Evolutionary conservation across 2,797 vertebrate species (phyloP), one percentile per base, ranked within the genome.

Genomic region (Chrysocyon brachyurus): DNA sequence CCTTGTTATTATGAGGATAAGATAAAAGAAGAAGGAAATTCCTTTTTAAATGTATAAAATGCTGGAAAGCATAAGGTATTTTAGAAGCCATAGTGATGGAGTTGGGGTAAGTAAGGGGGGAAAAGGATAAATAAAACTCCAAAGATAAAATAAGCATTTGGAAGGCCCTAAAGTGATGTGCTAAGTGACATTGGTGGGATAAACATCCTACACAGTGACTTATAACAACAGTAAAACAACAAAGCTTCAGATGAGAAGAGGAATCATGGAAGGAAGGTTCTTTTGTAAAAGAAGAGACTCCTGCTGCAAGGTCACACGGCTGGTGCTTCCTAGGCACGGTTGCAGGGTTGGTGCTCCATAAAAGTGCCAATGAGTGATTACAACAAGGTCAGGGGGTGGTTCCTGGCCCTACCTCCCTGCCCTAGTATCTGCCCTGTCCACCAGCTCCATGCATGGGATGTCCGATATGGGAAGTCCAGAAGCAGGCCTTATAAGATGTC

Each of bases 291-390:
- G 12, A 31, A 61, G 79, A 10, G 31, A 5, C 4, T 22, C 11
- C 11, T 40, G 6, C 31, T 49, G 5, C 0, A 17, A 2, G 15
- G 17, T 28, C 15, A 6, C 24, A 8, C 26, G 19, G 54, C 8
- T 31, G 12, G 70, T 12, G 70, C 56, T 11, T 28, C 33, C 33
- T 31, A 24, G 2, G 8, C 66, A 57, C 59, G 24, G 33, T 49
- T 28, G 31, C 86, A 12, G 12, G 1, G 4, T 4, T 3, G 4
- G 15, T 16, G 52, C 28, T 12, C 59, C 21, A 1, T 11, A n/a
- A 5, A 0, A 6, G 10, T 0, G 2, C 72, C 21, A 0, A 3
- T 0, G 11, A 61, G 15, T 14, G 15, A 9, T 7, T 6, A 17
- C 5, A 17, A 66, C 22, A 72, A 36, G 19, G 15, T 24, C 59